phyloP scores from a whole-genome alignment of 2,113 vertebrate genomes.

The Cephalopholis sonnerati region DNA sequence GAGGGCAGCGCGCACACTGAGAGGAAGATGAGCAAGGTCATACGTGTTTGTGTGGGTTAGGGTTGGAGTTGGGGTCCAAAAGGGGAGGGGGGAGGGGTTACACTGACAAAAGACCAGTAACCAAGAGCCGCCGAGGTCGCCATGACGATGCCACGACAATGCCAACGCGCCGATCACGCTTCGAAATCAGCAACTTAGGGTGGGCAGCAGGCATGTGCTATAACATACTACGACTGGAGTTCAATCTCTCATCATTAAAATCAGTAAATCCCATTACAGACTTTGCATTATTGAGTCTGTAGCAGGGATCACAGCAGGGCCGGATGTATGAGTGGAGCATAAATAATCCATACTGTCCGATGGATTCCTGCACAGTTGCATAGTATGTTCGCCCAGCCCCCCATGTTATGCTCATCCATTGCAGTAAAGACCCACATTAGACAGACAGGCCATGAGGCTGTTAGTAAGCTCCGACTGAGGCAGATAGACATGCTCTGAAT shows the following conservation, averaged over 20 bases:
- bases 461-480: slow-evolving; percentile 23
- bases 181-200: slow-evolving; percentile 6
- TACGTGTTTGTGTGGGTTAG: slow-evolving; percentile 35
- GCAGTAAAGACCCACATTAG: slow-evolving; percentile 37
- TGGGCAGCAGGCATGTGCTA: neutral
- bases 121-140: slow-evolving; percentile 30
- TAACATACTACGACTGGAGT: neutral
- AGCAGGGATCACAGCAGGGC: neutral
- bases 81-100: neutral
- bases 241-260: slow-evolving; percentile 20
- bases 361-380: slow-evolving; percentile 46
- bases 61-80: slow-evolving; percentile 24
- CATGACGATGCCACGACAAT: slow-evolving; percentile 62
- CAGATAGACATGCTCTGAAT: slow-evolving; percentile 35
- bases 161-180: slow-evolving; percentile 21
- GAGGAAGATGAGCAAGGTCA: slow-evolving; percentile 60
- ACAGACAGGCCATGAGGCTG: slow-evolving; percentile 31
- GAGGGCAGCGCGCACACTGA: slow-evolving; percentile 37
- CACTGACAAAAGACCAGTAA: slow-evolving; percentile 43
- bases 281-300: slow-evolving; percentile 1
- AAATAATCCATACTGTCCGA: slow-evolving; percentile 60
- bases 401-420: slow-evolving; percentile 22
- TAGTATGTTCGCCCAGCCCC: slow-evolving; percentile 46
- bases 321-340: slow-evolving; percentile 17
- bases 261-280: slow-evolving; percentile 30